These are phyloP conservation scores for Sebastes schlegelii DNA, from an alignment of 2,113 vertebrate species.

Conservation along the genomic window DNA sequence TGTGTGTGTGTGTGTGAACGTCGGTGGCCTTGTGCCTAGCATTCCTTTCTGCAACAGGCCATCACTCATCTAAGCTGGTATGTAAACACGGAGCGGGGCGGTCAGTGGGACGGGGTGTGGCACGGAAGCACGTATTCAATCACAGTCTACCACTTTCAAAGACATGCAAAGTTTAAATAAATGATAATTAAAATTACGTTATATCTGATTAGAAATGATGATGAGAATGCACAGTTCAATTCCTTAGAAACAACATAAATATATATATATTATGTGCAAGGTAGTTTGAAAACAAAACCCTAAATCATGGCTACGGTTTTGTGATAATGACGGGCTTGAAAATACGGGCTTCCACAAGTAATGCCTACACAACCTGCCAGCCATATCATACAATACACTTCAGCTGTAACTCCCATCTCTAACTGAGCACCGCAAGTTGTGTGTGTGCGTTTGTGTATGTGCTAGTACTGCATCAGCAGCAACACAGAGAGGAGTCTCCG, in stretches of 20 bases:
- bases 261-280: neutral
- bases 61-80: conserved; percentile 72
- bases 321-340: neutral
- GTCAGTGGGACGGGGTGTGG: conserved; percentile 64
- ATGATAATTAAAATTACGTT: neutral
- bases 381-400: conserved; percentile 36
- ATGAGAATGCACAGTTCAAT: neutral
- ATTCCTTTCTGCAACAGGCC: conserved; percentile 69
- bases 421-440: conserved; percentile 28
- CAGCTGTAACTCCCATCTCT: conserved; percentile 40
- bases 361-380: conserved; percentile 32
- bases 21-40: conserved; percentile 60
- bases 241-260: neutral
- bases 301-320: conserved; percentile 3
- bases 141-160: conserved; percentile 31
- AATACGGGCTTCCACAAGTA: neutral
- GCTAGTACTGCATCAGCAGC: conserved; percentile 54
- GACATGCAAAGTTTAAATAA: neutral
- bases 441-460: conserved; percentile 13
- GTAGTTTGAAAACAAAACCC: conserved; percentile 12
- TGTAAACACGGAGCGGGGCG: conserved; percentile 72
- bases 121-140: conserved; percentile 41
- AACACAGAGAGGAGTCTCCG: conserved; percentile 63
- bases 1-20: conserved; percentile 29
- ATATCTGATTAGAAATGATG: neutral